Evolutionary conservation across 2,797 vertebrate genomes (phyloP).

Genomic region (Sylvia borin): DNA sequence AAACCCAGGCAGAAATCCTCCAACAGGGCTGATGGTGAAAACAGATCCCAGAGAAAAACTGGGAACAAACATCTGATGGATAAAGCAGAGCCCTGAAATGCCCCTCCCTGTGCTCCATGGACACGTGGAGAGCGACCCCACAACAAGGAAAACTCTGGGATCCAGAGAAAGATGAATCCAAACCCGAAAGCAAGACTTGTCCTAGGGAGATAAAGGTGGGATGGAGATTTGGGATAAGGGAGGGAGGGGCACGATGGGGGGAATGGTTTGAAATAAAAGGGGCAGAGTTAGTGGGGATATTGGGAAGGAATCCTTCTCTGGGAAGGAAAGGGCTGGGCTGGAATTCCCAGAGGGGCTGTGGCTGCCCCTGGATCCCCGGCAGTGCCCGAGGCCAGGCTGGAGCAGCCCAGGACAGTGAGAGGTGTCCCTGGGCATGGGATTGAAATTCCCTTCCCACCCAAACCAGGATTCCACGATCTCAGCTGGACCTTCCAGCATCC

Average conservation of each 20-base stretch:
- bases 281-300: no score
- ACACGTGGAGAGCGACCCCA: not conserved
- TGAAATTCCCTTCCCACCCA: not conserved
- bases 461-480: not conserved
- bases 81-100: not conserved
- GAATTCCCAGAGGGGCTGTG: not conserved
- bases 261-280: no score
- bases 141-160: not conserved
- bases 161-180: rapidly evolving
- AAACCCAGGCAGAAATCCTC: not conserved
- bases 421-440: no score
- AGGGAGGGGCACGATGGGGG: no score
- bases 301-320: not conserved
- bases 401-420: rapidly evolving
- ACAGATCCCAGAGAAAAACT: not conserved
- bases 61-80: not conserved
- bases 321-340: not conserved
- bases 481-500: not conserved
- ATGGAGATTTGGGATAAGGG: not conserved
- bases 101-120: not conserved
- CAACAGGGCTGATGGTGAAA: not conserved
- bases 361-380: not conserved
- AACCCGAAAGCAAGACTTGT: rapidly evolving
- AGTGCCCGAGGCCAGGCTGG: not conserved
- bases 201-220: not conserved